Conservation (phyloP, 2,888 invertebrate genomes). For the Pimpla rufipes region DNA sequence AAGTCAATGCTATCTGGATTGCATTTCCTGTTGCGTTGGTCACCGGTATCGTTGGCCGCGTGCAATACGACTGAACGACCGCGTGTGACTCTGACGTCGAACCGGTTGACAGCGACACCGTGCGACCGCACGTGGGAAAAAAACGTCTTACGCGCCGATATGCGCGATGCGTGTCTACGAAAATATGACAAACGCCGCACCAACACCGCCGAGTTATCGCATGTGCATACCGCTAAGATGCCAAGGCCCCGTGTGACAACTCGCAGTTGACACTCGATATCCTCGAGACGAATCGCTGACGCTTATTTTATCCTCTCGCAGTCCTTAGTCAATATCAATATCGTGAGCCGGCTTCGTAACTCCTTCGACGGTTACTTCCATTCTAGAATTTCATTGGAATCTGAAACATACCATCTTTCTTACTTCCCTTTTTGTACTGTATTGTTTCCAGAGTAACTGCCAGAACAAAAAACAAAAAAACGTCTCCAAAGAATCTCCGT, state of each 20-base stretch:
- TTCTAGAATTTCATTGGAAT: background rate
- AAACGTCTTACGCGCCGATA: background rate
- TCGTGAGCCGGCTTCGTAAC: background rate
- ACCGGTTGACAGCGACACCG: conserved; percentile 80
- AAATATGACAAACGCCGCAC: conserved; percentile 8
- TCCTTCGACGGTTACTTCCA: background rate
- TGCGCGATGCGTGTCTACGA: conserved; percentile 1
- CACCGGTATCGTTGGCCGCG: conserved; percentile 59
- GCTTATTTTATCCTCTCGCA: background rate
- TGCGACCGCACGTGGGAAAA: conserved; percentile 72
- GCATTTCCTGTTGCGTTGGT: conserved; percentile 58
- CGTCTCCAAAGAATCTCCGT: no score
- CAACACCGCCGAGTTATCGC: background rate
- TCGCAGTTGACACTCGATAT: conserved; percentile 43
- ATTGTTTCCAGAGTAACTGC: no score
- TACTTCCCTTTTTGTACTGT: background rate
- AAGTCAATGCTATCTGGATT: conserved; percentile 55
- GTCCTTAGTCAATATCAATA: background rate
- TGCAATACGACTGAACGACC: conserved; percentile 66
- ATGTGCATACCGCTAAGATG: conserved; percentile 6
- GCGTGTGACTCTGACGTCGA: conserved; percentile 65
- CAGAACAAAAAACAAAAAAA: no score
- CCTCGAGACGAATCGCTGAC: conserved; percentile 29
- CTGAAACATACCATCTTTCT: no score
- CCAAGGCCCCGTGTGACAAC: conserved; percentile 7